Percentiles rank a stretch among this genome's conserved stretches.
These are phyloP conservation scores for Argyresthia albistria DNA, from an alignment of 2,888 invertebrate genomes.

Conservation along the genomic window DNA sequence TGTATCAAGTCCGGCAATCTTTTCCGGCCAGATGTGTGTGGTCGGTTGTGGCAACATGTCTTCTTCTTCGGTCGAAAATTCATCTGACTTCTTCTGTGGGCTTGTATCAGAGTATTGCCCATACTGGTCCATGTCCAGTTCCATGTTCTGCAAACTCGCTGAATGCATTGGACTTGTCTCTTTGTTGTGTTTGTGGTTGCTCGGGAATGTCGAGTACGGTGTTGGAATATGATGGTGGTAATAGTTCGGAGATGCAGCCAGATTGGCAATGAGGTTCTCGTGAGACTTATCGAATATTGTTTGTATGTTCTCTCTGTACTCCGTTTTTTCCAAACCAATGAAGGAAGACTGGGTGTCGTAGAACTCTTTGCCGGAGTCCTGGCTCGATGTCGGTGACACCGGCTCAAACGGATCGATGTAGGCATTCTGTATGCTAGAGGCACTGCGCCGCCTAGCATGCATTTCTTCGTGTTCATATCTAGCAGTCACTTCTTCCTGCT, in stretches of 20 bases:
- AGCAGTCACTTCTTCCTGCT: conserved; percentile 32
- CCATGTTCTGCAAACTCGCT: conserved; percentile 79
- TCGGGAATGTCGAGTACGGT: conserved; percentile 75
- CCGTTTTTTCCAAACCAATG: conserved; percentile 53
- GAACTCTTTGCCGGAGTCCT: conserved; percentile 76
- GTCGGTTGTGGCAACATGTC: conserved; percentile 58
- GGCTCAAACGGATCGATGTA: conserved; percentile 58
- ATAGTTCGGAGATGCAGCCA: conserved; percentile 51
- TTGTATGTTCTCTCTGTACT: conserved; percentile 59
- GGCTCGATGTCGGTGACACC: conserved; percentile 76
- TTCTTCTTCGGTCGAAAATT: conserved; percentile 66
- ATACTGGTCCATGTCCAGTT: conserved; percentile 74
- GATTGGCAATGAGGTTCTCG: conserved; percentile 72
- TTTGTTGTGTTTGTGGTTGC: conserved; percentile 71
- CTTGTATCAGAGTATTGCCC: conserved; percentile 45
- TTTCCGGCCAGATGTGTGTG: conserved; percentile 72
- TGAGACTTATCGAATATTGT: conserved; percentile 70
- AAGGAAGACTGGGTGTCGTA: conserved; percentile 69
- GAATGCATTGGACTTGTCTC: conserved; percentile 75
- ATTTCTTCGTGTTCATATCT: conserved; percentile 10
- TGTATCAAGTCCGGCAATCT: conserved; percentile 61
- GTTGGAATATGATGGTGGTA: conserved; percentile 67
- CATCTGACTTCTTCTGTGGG: conserved; percentile 50
- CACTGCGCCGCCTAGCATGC: conserved; percentile 38
- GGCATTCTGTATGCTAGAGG: conserved; percentile 45